Base-by-base conservation (phyloP, 2,888 invertebrate species). In the Pyrgus malvae region DNA sequence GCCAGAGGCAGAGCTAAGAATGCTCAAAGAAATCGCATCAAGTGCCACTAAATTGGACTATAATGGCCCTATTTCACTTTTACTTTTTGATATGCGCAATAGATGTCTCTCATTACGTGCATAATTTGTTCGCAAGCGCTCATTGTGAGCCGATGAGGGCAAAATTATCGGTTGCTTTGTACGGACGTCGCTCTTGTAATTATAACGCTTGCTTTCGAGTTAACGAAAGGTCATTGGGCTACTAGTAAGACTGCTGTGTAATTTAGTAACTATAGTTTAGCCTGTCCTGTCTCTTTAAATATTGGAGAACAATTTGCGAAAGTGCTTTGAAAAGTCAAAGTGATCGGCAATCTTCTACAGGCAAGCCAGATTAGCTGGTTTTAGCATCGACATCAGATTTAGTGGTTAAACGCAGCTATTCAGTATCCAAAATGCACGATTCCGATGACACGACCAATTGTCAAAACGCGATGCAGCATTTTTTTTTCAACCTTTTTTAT, bases 101-200 rank as follows among this genome's bases (percentile, higher is more conserved):
- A 48, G 41, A 25, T 55, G 46, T 54, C 46, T 16, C 40, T 46
- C 46, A 55, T 55, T 55, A 51, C 54, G 51, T 51, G 42, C 46
- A 51, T 62, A 62, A 64, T 62, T 63, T 56, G 48, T 63, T 57
- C 58, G 56, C 62, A 64, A 61, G 57, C 56, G 42, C 45, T 53
- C 55, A 62, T 62, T 58, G 35, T 51, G 41, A 17, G 48, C 41
- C 60, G 63, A 61, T 62, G 64, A 63, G 60, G 63, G 57, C 61
- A 56, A 65, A 65, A 65, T 63, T 63, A 62, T 58, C 53, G 61
- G 61, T 57, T 64, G 58, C 72, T 79, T 82, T 80, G 78, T 81
- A 69, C 60, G 55, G 48, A 61, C 63, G 65, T 68, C 70, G 63
- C 69, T 68, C 63, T 56, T 67, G 63, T 74, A 73, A 77, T 80